These are phyloP conservation scores for Apus apus DNA, from an alignment of 2,113 vertebrate genomes.

Conservation along the genomic window DNA sequence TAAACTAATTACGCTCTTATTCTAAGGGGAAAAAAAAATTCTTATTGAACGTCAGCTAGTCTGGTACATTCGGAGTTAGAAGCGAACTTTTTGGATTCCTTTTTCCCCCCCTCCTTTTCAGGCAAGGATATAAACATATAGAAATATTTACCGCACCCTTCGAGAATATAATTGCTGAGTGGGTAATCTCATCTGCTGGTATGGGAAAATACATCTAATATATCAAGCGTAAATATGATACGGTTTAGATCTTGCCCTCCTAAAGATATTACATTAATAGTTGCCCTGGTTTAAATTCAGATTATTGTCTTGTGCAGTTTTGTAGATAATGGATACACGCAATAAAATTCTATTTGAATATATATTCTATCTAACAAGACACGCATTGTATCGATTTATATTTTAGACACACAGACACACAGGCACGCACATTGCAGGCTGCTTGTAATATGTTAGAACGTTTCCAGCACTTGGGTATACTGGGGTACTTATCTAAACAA, in stretches of 20 bases:
- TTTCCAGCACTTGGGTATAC: constrained; percentile 43
- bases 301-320: constrained; percentile 42
- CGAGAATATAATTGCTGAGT: constrained; percentile 36
- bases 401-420: not conserved
- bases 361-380: constrained; percentile 58
- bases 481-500: constrained; percentile 61
- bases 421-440: not conserved
- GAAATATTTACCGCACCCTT: constrained; percentile 23
- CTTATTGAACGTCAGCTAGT: constrained; percentile 44
- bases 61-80: constrained; percentile 44
- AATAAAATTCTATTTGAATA: constrained; percentile 58
- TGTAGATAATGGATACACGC: constrained; percentile 32
- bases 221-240: constrained; percentile 31
- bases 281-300: constrained; percentile 51
- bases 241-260: constrained; percentile 25
- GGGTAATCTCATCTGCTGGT: constrained; percentile 19
- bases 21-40: constrained; percentile 37
- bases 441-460: constrained; percentile 8
- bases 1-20: constrained; percentile 74
- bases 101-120: not conserved
- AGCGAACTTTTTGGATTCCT: constrained; percentile 8
- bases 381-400: constrained; percentile 52
- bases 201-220: constrained; percentile 16
- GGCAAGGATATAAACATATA: not conserved
- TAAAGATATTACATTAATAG: constrained; percentile 41